phyloP scores from a whole-genome alignment of 2,113 vertebrate genomes.

The Tetrao urogallus region DNA sequence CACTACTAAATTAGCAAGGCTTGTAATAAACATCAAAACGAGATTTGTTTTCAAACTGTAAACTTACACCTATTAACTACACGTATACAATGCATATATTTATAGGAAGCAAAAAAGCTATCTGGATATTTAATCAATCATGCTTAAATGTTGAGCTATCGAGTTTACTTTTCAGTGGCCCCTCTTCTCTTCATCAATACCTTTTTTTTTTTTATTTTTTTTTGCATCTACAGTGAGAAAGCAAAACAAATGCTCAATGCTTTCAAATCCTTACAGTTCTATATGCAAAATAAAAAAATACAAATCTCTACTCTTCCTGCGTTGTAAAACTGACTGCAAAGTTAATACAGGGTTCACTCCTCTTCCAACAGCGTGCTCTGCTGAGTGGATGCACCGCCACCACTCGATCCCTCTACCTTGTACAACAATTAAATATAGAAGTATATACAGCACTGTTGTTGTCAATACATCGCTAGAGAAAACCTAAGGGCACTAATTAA shows the following conservation, averaged over 20 bases:
- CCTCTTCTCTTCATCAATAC: constrained; percentile 73
- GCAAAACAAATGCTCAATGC: constrained; percentile 81
- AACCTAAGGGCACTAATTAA: constrained; percentile 83
- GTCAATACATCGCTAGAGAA: constrained; percentile 81
- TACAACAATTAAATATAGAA: constrained; percentile 83
- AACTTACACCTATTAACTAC: constrained; percentile 97
- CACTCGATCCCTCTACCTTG: constrained; percentile 75
- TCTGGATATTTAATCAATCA: constrained; percentile 87
- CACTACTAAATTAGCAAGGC: constrained; percentile 96
- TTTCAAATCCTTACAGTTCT: constrained; percentile 78
- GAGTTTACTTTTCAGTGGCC: constrained; percentile 85
- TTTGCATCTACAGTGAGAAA: constrained; percentile 77
- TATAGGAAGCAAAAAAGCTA: constrained; percentile 90
- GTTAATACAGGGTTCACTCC: constrained; percentile 61
- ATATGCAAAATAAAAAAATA: constrained; percentile 82
- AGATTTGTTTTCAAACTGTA: constrained; percentile 88
- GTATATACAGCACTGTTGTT: constrained; percentile 87
- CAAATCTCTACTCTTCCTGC: constrained; percentile 74
- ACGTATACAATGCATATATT: constrained; percentile 97
- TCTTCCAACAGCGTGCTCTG: constrained; percentile 65
- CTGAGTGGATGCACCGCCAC: constrained; percentile 76
- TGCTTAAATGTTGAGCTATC: constrained; percentile 87
- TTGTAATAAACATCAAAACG: constrained; percentile 90
- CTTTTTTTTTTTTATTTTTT: background rate
- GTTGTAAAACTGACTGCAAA: constrained; percentile 73